A percentile compares a stretch with the other conserved stretches of the same genome.
phyloP scores from a whole-genome alignment of 2,888 invertebrate genomes.

The Cacoxenus indagator region DNA sequence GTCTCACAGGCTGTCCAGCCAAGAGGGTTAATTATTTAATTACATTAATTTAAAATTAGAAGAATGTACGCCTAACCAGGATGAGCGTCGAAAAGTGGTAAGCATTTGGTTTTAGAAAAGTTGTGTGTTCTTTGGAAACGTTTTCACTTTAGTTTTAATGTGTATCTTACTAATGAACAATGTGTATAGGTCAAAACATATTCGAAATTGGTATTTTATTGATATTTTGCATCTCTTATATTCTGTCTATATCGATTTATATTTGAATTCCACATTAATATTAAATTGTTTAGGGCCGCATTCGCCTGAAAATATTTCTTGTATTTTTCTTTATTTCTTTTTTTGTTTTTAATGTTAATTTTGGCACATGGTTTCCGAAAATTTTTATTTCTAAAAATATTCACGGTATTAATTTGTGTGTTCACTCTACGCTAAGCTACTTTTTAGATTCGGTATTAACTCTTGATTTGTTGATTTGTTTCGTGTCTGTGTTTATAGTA shows the following conservation, averaged over 20 bases:
- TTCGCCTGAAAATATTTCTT: slow-evolving; percentile 9
- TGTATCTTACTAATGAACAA: background rate
- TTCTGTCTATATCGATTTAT: slow-evolving; percentile 30
- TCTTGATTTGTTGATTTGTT: slow-evolving; percentile 16
- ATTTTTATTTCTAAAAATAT: slow-evolving; percentile 43
- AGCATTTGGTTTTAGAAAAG: too few relatives aligned
- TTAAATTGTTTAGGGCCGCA: slow-evolving; percentile 1
- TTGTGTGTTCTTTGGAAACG: too few relatives aligned
- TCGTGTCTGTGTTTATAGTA: slow-evolving; percentile 10
- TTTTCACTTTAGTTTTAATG: too few relatives aligned
- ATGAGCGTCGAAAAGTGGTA: too few relatives aligned
- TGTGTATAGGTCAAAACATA: background rate
- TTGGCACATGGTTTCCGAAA: slow-evolving; percentile 70
- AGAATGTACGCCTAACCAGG: too few relatives aligned
- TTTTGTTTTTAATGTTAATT: too few relatives aligned
- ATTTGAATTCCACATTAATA: slow-evolving; percentile 8
- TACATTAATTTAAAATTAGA: too few relatives aligned
- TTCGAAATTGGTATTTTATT: slow-evolving; percentile 19
- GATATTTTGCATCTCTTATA: background rate
- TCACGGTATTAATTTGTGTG: slow-evolving; percentile 37
- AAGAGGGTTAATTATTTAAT: too few relatives aligned
- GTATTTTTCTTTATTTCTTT: slow-evolving; percentile 33
- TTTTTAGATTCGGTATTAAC: slow-evolving; percentile 1
- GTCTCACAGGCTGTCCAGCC: too few relatives aligned
- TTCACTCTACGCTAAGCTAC: background rate